Evolutionary conservation across 2,888 invertebrate species (phyloP).

Genomic region (Spilosoma lubricipeda): DNA sequence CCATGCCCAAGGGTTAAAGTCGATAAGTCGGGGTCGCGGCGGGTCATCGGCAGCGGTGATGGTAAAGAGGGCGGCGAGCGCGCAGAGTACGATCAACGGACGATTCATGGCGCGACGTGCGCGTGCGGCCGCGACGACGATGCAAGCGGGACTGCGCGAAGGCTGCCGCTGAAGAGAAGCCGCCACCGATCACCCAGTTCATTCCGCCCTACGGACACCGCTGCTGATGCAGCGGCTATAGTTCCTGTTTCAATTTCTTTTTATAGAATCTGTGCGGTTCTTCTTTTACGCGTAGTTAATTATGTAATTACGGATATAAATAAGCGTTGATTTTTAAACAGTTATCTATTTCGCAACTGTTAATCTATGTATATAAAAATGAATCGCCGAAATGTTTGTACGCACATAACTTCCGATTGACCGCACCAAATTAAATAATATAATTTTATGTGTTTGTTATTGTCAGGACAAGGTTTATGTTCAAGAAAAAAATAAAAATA

Average conservation of each 20-base stretch:
- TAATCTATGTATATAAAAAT: too few species aligned
- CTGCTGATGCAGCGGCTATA: constrained; percentile 63
- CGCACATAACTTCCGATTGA: too few species aligned
- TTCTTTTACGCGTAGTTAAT: constrained; percentile 32
- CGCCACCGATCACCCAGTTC: constrained; percentile 71
- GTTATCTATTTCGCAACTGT: constrained; percentile 3
- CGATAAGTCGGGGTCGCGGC: constrained; percentile 77
- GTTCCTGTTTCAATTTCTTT: constrained; percentile 54
- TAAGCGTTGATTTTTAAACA: constrained; percentile 17
- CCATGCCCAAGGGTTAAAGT: constrained; percentile 84
- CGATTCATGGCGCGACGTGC: constrained; percentile 79
- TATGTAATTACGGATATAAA: constrained; percentile 30
- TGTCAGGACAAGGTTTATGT: too few species aligned
- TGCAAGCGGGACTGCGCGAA: constrained; percentile 83
- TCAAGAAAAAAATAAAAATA: too few species aligned
- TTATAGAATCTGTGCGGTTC: constrained; percentile 31
- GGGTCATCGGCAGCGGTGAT: constrained; percentile 65
- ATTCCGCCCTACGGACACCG: constrained; percentile 68
- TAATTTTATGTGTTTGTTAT: too few species aligned
- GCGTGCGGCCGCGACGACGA: constrained; percentile 82
- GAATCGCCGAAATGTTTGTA: too few species aligned
- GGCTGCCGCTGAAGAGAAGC: constrained; percentile 60
- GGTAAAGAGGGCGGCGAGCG: constrained; percentile 73
- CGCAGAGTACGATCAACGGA: constrained; percentile 72
- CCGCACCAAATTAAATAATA: too few species aligned